Percentiles rank a stretch among this genome's conserved stretches.
phyloP scores from a whole-genome alignment of 2,113 vertebrate genomes.

The Pimephales promelas region DNA sequence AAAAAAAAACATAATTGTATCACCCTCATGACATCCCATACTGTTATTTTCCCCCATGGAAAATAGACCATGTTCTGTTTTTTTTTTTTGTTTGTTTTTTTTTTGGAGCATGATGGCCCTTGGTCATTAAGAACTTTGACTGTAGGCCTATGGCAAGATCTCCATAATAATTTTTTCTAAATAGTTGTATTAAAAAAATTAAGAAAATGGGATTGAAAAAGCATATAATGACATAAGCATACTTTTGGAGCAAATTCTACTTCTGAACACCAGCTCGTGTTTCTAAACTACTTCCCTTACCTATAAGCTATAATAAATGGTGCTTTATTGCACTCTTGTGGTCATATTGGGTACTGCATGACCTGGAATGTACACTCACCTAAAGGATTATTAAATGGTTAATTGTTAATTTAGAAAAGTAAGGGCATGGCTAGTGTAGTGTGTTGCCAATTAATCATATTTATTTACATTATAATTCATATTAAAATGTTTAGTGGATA shows the following conservation, averaged over 20 bases:
- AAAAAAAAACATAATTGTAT: neutral
- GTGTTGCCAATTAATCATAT: no score
- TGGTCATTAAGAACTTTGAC: neutral
- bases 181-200: neutral
- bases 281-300: neutral
- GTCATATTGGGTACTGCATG: neutral
- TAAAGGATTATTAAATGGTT: no score
- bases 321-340: slow-evolving; percentile 17
- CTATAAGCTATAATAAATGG: neutral
- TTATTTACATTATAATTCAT: no score
- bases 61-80: neutral
- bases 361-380: neutral
- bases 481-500: neutral
- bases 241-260: neutral
- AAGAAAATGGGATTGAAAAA: neutral
- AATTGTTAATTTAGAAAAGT: no score
- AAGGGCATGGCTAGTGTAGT: no score
- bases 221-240: neutral
- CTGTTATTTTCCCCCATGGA: neutral
- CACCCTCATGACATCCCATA: neutral
- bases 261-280: neutral
- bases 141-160: neutral
- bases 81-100: neutral
- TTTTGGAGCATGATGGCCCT: neutral
- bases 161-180: neutral